Percentiles rank a stretch among this genome's conserved stretches.
phyloP scores from a whole-genome alignment of 2,888 invertebrate species.

The Xylota sylvarum region DNA sequence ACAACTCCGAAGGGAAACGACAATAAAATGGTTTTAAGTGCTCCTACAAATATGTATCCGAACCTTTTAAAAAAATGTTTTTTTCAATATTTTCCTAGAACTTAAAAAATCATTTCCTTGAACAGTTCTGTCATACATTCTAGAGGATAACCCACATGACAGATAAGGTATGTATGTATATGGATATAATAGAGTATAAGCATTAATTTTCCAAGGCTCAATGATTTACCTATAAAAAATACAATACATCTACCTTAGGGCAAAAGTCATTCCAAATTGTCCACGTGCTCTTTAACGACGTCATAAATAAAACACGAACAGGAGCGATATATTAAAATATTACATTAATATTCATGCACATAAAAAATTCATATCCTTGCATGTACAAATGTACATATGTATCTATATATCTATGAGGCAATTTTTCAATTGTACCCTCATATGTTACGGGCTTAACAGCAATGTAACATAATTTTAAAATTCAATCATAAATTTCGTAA shows the following conservation, averaged over 20 bases:
- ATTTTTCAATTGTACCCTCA: conserved; percentile 37
- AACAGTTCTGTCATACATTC: too few relatives aligned
- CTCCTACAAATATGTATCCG: too few relatives aligned
- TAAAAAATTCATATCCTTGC: conserved; percentile 2
- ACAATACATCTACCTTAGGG: background rate
- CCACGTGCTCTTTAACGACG: background rate
- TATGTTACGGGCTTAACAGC: conserved; percentile 28
- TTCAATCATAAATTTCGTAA: conserved; percentile 49
- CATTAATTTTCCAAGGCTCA: too few relatives aligned
- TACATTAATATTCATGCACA: background rate
- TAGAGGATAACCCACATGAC: too few relatives aligned
- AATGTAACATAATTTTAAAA: conserved; percentile 26
- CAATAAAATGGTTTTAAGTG: too few relatives aligned
- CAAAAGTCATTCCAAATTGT: conserved; percentile 7
- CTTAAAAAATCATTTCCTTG: too few relatives aligned
- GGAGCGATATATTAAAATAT: conserved; percentile 4
- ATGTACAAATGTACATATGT: background rate
- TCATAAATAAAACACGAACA: background rate
- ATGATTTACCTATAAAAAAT: too few relatives aligned
- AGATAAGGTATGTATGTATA: too few relatives aligned
- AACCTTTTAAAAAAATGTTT: too few relatives aligned
- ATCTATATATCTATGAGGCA: background rate
- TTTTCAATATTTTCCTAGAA: too few relatives aligned
- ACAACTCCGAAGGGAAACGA: too few relatives aligned
- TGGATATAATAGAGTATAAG: too few relatives aligned